Evolutionary conservation across 2,888 invertebrate genomes (phyloP), one percentile per base, ranked within the genome.

Genomic region (Quadroppia sp.): DNA sequence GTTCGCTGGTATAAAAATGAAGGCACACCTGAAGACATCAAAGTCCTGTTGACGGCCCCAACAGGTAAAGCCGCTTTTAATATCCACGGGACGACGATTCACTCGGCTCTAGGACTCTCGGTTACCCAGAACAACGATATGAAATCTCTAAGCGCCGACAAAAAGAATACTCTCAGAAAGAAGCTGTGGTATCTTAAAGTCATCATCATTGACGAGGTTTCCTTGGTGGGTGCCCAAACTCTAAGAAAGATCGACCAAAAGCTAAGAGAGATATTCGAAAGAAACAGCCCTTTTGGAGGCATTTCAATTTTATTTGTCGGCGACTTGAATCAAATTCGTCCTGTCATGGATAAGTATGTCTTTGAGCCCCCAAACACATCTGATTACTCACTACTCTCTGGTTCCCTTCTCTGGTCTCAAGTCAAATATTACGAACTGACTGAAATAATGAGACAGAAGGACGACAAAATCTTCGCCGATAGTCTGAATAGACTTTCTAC

Each of bases 291-390:
- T 17, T 81, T 82, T 78, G 81, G 81, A n/a, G 80, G 80, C 28
- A 70, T 80, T 6, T 80, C 80, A n/a, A 77, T 82, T 11, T 73
- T 81, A 17, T 76, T 79, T n/a, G 78, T 82, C 64, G 82, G 81
- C 23, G 81, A 82, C 75, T 78, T 76, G 17, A 53, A 64, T 13
- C 76, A 76, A 59, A 1, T 61, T 2, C 23, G 30, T n/a, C 71
- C 71, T n/a, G 71, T 71, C 2, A 42, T 64, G 15, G 76, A 75
- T 59, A 1, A 36, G n/a, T 36, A 32, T 2, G 20, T 70, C 1
- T 76, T 67, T 73, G 15, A 40, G 1, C 20, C 36, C 11, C 17
- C 36, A 32, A 42, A 7, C 3, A 11, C 20, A 7, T 15, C 9
- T n/a, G 15, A 42, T 13, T 28, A 36, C 17, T 7, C 73, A 9